phyloP scores from a whole-genome alignment of 2,888 invertebrate species.

The Ctenicera cuprea region DNA sequence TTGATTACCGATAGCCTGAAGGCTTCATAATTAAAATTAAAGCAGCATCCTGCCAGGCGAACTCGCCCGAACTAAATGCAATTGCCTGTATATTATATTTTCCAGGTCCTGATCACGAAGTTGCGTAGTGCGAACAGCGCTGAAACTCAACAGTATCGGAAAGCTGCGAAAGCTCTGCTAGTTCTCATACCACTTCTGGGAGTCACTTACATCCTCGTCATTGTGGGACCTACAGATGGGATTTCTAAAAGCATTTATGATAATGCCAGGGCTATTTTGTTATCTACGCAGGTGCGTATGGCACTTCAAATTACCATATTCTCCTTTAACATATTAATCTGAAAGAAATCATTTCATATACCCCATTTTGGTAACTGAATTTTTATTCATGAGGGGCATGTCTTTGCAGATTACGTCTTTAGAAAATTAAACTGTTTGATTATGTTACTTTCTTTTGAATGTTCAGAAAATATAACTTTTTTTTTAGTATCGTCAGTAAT shows the following conservation, averaged over 20 bases:
- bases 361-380: neutral
- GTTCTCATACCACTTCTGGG: constrained; percentile 93
- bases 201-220: constrained; percentile 89
- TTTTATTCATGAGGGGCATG: neutral
- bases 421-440: too few species aligned
- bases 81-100: constrained; percentile 57
- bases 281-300: constrained; percentile 88
- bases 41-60: constrained; percentile 29
- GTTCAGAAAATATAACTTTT: too few species aligned
- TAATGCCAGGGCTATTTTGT: constrained; percentile 84
- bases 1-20: constrained; percentile 35
- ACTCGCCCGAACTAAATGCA: constrained; percentile 52
- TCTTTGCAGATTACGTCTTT: neutral
- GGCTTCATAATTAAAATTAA: constrained; percentile 40
- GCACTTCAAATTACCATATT: constrained; percentile 2
- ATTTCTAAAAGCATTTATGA: constrained; percentile 84
- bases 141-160: constrained; percentile 91
- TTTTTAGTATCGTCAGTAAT: too few species aligned
- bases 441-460: too few species aligned
- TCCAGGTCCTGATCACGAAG: constrained; percentile 92
- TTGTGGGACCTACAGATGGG: constrained; percentile 87
- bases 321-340: neutral
- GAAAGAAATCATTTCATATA: neutral
- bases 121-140: constrained; percentile 90
- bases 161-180: constrained; percentile 91